Conservation (phyloP, 2,888 invertebrate species). For the Leuctra nigra region DNA sequence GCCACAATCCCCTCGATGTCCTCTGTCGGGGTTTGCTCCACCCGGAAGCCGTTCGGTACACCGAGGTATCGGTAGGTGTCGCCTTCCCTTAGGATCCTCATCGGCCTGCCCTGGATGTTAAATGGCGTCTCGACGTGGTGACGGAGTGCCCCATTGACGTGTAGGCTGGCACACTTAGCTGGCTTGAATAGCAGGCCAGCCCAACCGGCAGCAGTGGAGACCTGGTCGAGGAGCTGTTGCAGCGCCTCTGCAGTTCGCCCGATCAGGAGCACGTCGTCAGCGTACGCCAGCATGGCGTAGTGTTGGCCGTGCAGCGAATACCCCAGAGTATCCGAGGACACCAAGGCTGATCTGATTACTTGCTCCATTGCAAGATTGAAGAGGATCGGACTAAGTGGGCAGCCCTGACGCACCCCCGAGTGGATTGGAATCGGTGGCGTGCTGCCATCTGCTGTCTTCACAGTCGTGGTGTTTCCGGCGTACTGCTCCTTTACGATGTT, state of each 20-base stretch:
- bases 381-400: slow-evolving; percentile 35
- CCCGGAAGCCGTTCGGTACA: slow-evolving; percentile 33
- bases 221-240: slow-evolving; percentile 19
- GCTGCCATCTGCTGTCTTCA: neutral
- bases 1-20: slow-evolving; percentile 19
- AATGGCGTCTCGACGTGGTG: neutral
- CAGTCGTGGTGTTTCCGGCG: neutral
- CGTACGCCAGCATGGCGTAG: slow-evolving; percentile 27
- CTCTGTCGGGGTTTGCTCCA: slow-evolving; percentile 27
- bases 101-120: neutral
- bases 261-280: slow-evolving; percentile 31
- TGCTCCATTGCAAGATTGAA: slow-evolving; percentile 36
- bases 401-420: slow-evolving; percentile 36
- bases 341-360: slow-evolving; percentile 19
- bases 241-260: slow-evolving; percentile 21
- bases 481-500: neutral
- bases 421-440: too few species aligned
- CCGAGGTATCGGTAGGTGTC: slow-evolving; percentile 35
- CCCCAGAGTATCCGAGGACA: neutral
- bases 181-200: slow-evolving; percentile 34
- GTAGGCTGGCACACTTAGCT: slow-evolving; percentile 33
- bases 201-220: slow-evolving; percentile 17
- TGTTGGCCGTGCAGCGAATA: slow-evolving; percentile 18
- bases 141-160: slow-evolving; percentile 22
- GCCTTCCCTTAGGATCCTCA: slow-evolving; percentile 12